A percentile compares a stretch with the other conserved stretches of the same genome.
These are phyloP conservation scores for Notechis scutatus DNA, from an alignment of 2,113 vertebrate genomes.

Conservation along the genomic window DNA sequence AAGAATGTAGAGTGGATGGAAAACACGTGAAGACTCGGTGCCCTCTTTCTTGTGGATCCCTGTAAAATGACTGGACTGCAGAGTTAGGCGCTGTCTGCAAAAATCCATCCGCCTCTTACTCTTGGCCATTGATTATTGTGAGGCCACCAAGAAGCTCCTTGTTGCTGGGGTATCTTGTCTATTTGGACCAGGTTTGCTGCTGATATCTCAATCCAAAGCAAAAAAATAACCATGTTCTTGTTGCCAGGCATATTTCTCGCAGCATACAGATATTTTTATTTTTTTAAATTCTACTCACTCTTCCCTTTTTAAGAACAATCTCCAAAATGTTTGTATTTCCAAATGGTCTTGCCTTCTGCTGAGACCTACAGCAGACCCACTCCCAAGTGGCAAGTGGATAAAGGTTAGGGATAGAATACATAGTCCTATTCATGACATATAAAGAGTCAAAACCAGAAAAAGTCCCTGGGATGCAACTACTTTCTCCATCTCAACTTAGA, in stretches of 20 bases:
- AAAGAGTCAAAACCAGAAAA: not conserved
- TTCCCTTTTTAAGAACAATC: not conserved
- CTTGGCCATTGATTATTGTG: not conserved
- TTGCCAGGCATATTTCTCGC: not conserved
- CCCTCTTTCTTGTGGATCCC: not conserved
- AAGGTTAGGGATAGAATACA: not conserved
- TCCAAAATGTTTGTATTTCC: not conserved
- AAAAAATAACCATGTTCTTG: not conserved
- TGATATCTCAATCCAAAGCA: not conserved
- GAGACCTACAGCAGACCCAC: not conserved
- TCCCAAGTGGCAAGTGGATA: not conserved
- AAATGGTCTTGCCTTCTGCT: not conserved
- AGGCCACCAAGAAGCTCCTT: not conserved
- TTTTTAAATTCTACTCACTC: not conserved
- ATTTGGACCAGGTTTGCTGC: not conserved
- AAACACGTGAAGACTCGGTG: not conserved
- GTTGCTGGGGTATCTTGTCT: not conserved
- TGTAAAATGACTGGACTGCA: not conserved
- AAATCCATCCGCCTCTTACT: not conserved
- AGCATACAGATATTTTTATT: not conserved
- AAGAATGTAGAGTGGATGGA: not conserved
- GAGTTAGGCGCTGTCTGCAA: not conserved
- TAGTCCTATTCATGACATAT: not conserved
- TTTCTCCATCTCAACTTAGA: constrained; percentile 27
- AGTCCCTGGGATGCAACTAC: not conserved